Percentiles rank a stretch among this genome's conserved stretches.
Conservation (phyloP, 2,888 invertebrate species). For the Meteorus cinctellus region DNA sequence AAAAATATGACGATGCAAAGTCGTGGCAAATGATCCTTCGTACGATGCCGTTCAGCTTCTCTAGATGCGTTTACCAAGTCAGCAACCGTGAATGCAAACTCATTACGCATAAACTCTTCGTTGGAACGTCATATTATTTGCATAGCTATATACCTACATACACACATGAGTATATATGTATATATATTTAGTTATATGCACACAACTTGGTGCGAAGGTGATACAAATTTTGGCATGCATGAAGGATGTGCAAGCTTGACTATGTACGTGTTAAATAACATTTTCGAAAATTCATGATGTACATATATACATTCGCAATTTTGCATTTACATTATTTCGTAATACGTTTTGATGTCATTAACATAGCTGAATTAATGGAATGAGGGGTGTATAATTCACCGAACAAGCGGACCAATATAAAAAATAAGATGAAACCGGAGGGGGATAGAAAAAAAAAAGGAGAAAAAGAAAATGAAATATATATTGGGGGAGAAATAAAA, state of each 20-base stretch:
- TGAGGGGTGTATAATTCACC: not conserved
- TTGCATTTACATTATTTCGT: constrained; percentile 10
- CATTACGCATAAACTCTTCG: constrained; percentile 37
- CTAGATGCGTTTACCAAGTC: constrained; percentile 37
- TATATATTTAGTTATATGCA: not conserved
- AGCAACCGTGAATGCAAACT: constrained; percentile 43
- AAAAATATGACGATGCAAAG: constrained; percentile 6
- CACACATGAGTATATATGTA: not conserved
- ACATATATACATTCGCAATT: not conserved
- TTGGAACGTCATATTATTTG: constrained; percentile 39
- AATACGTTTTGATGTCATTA: not conserved
- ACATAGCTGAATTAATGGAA: constrained; percentile 5
- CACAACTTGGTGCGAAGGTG: not conserved
- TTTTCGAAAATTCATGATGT: constrained; percentile 13
- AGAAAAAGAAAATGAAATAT: not conserved
- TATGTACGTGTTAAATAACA: constrained; percentile 3
- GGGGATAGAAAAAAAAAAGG: not conserved
- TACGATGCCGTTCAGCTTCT: constrained; percentile 1
- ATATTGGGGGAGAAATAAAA: constrained; percentile 13
- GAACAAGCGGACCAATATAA: constrained; percentile 9
- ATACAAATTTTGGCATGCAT: constrained; percentile 19
- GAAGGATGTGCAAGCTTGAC: not conserved
- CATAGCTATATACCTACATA: constrained; percentile 13
- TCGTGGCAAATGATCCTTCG: constrained; percentile 14
- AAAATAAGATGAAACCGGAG: not conserved